Conservation (phyloP, 2,113 vertebrate species). For the Panurus biarmicus region DNA sequence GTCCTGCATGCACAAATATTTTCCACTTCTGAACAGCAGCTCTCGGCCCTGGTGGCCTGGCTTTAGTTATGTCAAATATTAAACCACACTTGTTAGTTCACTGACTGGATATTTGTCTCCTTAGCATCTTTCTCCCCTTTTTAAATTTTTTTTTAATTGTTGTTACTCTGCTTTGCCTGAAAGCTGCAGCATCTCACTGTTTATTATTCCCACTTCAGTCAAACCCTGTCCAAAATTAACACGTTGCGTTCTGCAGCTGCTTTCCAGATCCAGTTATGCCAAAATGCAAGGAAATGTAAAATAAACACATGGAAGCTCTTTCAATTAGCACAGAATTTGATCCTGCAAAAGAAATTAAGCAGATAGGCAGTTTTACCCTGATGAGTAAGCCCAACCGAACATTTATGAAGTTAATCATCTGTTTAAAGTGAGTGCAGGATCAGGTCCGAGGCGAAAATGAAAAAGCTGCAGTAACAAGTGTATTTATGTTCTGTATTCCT, state of each 20-base stretch:
- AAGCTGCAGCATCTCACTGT: conserved; percentile 83
- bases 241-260: conserved; percentile 6
- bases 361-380: conserved; percentile 46
- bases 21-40: background rate
- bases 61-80: conserved; percentile 19
- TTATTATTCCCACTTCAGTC: conserved; percentile 74
- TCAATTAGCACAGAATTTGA: conserved; percentile 51
- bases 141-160: conserved; percentile 72
- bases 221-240: conserved; percentile 74
- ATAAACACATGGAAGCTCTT: conserved; percentile 35
- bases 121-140: background rate
- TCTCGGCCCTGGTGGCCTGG: background rate
- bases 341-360: conserved; percentile 35
- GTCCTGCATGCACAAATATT: background rate
- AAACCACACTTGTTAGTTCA: conserved; percentile 22
- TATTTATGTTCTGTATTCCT: conserved; percentile 46
- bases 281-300: conserved; percentile 32
- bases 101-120: conserved; percentile 1
- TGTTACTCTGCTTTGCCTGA: conserved; percentile 81
- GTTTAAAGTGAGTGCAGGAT: conserved; percentile 44
- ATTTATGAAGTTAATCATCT: conserved; percentile 54
- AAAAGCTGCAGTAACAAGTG: conserved; percentile 55
- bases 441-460: conserved; percentile 26
- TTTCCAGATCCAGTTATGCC: background rate
- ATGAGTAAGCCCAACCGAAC: conserved; percentile 15